These are phyloP conservation scores for Lasioglossum baleicum DNA, from an alignment of 1,140 invertebrate genomes.

Conservation along the genomic window DNA sequence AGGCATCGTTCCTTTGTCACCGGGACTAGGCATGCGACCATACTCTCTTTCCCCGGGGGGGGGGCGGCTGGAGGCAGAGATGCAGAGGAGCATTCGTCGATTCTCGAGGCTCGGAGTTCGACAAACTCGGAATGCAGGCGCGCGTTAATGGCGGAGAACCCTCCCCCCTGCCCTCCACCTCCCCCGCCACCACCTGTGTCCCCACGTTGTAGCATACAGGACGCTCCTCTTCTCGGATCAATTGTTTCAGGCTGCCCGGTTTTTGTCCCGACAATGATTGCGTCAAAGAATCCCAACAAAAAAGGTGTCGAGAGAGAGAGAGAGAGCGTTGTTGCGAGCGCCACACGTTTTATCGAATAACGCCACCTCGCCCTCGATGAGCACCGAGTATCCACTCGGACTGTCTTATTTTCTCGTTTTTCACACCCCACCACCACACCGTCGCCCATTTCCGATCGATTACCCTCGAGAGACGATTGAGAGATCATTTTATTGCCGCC, in stretches of 20 bases:
- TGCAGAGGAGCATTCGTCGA: conserved; percentile 5
- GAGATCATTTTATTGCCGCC: conserved; percentile 3
- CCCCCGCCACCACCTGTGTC: no score
- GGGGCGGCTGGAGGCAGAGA: no score
- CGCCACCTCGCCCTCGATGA: not conserved
- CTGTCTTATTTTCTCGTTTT: not conserved
- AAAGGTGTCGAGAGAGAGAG: not conserved
- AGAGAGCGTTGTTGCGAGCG: not conserved
- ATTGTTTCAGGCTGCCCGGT: not conserved
- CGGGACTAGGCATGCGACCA: not conserved
- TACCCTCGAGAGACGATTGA: not conserved
- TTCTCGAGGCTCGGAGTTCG: not conserved
- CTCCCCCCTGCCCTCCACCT: no score
- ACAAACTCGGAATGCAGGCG: conserved; percentile 8
- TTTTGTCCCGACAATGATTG: conserved; percentile 8
- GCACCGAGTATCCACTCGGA: not conserved
- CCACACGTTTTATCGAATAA: not conserved
- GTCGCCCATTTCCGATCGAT: not conserved
- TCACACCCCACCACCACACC: not conserved
- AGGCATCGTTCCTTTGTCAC: conserved; percentile 37
- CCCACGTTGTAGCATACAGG: no score
- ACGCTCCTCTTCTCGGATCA: not conserved
- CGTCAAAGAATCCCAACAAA: conserved; percentile 4
- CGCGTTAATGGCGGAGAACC: conserved; percentile 25
- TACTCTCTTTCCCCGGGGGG: not conserved